Base-by-base conservation (phyloP, 2,113 vertebrate genomes). In the Nerophis lumbriciformis region DNA sequence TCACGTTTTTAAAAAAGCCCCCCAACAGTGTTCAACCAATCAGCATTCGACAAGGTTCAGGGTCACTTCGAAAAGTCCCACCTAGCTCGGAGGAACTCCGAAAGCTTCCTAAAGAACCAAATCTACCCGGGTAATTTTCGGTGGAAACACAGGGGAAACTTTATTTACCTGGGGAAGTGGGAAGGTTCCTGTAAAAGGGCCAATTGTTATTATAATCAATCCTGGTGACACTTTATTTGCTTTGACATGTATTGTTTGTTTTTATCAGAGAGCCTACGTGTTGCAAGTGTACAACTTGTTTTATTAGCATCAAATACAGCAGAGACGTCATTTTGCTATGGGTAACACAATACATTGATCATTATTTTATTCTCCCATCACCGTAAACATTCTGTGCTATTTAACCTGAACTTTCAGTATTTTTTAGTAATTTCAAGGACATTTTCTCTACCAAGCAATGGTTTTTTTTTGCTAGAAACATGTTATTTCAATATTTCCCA, bases 291-390 rank as follows among this genome's bases (percentile, higher is more conserved):
- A 15, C 42, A 14, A 48, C 11, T 55, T 48, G 62, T 64, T 12
- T 19, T 6, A 15, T 68, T 49, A 54, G 63, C 64, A 58, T 74
- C 48, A 19, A 68, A 62, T 64, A 36, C 21, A 56, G 64, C 47
- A 52, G 64, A 42, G 72, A 75, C 75, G 19, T 81, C 71, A 55
- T 72, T 78, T 48, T 71, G 44, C 63, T 55, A 35, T 69, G 57
- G n/a, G 69, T 68, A 68, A 63, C 70, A 66, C 50, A 57, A 19
- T 69, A 62, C 76, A 61, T 76, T 64, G 52, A 61, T 61, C 16
- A 8, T 50, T 12, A 11, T 51, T 58, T 53, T 48, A 0, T 9
- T 47, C 44, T 66, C 21, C 39, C 11, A 11, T 6, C 11, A 5
- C 7, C 9, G 50, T 65, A 19, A 65, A 69, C 6, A 44, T 50